Evolutionary conservation across 2,113 vertebrate genomes (phyloP), one percentile per base, ranked within the genome.

Genomic region (Aegotheles bennettii): DNA sequence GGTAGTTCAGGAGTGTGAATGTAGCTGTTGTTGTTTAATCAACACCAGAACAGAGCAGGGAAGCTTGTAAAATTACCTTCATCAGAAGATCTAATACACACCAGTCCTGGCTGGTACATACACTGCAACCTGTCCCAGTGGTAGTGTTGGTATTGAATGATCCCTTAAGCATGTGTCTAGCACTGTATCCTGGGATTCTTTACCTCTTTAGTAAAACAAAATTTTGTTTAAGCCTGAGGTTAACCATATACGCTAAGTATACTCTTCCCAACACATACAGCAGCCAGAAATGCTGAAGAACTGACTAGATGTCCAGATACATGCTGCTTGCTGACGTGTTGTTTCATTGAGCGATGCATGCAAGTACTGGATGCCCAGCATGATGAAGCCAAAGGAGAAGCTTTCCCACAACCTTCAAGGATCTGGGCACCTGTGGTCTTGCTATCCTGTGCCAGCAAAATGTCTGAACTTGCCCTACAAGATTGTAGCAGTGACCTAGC

Each of bases 1-100:
- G 61, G 45, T 14, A 31, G 47, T 19, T 68, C 54, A 4, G 13
- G 59, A 74, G 45, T 38, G 75, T 63, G 63, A 93, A 83, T 61
- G 59, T 42, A 87, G 82, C 50, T 80, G 63, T 36, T 84, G 35
- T 23, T 90, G n/a, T 86, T 90, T 81, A 95, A 92, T 63, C 63
- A 88, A 92, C 54, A 84, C 12, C 45, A 83, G 33, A 91, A 76
- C 31, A 57, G 42, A 71, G 53, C 36, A 69, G 29, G 3, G 19
- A 36, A 57, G 36, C 65, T 33, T 87, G 36, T 42, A 88, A 85
- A 95, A 80, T 28, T 7, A 90, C 42, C 63, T 83, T 85, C n/a
- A 61, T 31, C 42, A 47, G 43, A 86, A 69, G 40, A 69, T 53
- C 38, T 83, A 42, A 65, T 7, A 68, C 36, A 79, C 42, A 75